Evolutionary conservation across 1,140 invertebrate species (phyloP).

Genomic region (Drosophila simulans): DNA sequence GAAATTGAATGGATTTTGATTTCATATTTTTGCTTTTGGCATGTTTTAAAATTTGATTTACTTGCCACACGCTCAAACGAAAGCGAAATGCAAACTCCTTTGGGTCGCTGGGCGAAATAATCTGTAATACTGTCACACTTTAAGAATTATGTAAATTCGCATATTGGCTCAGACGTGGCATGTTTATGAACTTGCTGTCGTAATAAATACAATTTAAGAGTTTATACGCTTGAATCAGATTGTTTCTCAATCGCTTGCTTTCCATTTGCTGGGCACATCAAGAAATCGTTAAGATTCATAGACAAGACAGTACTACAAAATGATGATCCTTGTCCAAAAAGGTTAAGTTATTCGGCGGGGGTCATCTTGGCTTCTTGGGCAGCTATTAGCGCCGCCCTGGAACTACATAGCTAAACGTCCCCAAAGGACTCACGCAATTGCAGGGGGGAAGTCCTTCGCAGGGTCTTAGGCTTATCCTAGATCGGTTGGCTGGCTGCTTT

Average conservation of each 20-base stretch:
- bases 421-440: conserved; percentile 29
- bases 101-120: conserved; percentile 1
- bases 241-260: no score
- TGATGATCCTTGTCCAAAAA: not conserved
- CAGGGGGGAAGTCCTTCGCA: conserved; percentile 24
- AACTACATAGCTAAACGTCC: conserved; percentile 6
- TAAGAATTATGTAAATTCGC: conserved; percentile 3
- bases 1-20: conserved; percentile 67
- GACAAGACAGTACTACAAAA: not conserved
- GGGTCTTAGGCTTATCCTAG: conserved; percentile 47
- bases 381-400: conserved; percentile 27
- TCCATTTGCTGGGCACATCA: not conserved
- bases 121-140: conserved; percentile 4
- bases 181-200: not conserved
- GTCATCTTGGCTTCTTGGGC: conserved; percentile 11
- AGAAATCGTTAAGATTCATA: not conserved
- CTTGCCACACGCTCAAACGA: conserved; percentile 21
- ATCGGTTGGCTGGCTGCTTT: conserved; percentile 62
- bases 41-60: conserved; percentile 56
- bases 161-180: not conserved
- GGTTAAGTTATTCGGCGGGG: not conserved
- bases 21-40: conserved; percentile 55
- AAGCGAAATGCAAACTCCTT: not conserved
- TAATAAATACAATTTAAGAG: not conserved
- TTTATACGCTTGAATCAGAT: no score